These are phyloP conservation scores for Lysandra coridon DNA, from an alignment of 2,888 invertebrate genomes.

Conservation along the genomic window DNA sequence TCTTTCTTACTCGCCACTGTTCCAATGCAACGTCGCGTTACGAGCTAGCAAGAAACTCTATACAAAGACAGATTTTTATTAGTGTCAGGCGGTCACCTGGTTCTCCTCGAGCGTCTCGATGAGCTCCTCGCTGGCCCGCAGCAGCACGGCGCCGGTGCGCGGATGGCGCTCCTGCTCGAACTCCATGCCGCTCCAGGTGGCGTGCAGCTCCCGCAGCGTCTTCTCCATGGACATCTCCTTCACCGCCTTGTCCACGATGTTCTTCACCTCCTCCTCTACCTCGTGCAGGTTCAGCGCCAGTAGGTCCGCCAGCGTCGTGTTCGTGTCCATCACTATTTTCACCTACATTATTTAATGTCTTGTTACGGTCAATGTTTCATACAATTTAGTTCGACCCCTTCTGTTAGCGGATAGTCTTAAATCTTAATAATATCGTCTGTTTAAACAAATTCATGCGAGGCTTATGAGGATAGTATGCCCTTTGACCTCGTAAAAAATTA, in stretches of 20 bases:
- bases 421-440: too few relatives aligned
- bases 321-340: constrained; percentile 95
- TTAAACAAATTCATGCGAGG: too few relatives aligned
- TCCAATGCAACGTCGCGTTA: too few relatives aligned
- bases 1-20: too few relatives aligned
- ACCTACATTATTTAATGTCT: constrained; percentile 80
- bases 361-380: too few relatives aligned
- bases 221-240: constrained; percentile 99
- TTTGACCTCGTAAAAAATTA: too few relatives aligned
- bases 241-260: constrained; percentile 98
- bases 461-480: too few relatives aligned
- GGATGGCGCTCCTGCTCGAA: constrained; percentile 94
- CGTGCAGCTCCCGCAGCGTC: constrained; percentile 91
- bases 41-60: too few relatives aligned
- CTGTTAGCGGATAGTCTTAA: too few relatives aligned
- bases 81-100: constrained; percentile 81
- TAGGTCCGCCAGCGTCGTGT: constrained; percentile 94
- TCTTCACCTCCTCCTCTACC: constrained; percentile 98
- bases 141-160: constrained; percentile 91
- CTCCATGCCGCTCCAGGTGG: constrained; percentile 96
- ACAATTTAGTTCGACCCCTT: too few relatives aligned
- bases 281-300: constrained; percentile 95
- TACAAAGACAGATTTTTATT: too few relatives aligned
- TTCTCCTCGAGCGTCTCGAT: constrained; percentile 99
- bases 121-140: constrained; percentile 95